These are phyloP conservation scores for Ailurus styani DNA, from an alignment of 2,113 vertebrate genomes.

Conservation along the genomic window DNA sequence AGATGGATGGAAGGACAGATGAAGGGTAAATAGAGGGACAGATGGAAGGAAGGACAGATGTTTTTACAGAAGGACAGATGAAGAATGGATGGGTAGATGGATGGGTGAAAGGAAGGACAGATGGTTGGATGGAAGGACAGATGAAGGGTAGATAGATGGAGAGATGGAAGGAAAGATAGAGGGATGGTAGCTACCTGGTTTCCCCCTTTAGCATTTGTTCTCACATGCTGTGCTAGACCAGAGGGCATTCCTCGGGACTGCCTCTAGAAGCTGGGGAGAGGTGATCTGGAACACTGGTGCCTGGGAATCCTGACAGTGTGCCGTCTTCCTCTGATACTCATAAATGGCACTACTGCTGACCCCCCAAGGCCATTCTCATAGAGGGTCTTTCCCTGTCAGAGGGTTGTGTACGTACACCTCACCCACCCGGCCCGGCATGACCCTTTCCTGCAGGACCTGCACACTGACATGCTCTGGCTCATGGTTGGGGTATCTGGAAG, in stretches of 20 bases:
- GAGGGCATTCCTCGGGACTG: neutral
- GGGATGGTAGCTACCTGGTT: neutral
- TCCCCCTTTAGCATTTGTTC: neutral
- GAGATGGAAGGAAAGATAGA: neutral
- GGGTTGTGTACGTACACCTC: too few species aligned
- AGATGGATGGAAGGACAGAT: neutral
- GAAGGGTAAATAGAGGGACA: neutral
- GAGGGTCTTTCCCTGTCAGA: neutral
- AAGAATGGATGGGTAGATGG: neutral
- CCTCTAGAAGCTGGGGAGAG: neutral
- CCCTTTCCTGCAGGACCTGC: neutral
- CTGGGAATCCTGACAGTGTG: neutral
- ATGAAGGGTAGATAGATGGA: neutral
- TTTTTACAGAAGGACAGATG: neutral
- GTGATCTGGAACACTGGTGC: neutral
- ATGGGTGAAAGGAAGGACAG: accelerated
- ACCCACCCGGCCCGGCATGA: accelerated
- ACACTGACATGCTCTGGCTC: neutral
- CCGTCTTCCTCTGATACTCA: neutral
- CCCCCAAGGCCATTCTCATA: neutral
- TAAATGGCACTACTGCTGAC: neutral
- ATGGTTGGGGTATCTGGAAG: neutral
- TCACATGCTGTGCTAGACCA: neutral
- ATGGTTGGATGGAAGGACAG: neutral
- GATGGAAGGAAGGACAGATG: neutral